phyloP scores from a whole-genome alignment of 2,113 vertebrate species.

The Grammomys surdaster region DNA sequence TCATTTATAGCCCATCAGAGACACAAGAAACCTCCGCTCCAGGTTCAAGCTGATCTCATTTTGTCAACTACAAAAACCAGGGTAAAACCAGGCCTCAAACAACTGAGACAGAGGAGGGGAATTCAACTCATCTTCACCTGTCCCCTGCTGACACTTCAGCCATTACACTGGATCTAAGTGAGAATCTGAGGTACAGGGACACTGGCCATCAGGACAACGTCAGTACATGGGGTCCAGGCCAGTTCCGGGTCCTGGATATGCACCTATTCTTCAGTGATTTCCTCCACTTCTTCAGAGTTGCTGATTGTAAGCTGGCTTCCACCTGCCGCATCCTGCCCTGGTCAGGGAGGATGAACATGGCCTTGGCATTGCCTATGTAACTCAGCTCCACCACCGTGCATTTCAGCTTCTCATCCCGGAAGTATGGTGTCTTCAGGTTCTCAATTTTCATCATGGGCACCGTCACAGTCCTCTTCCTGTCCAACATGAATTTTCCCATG shows the following conservation, averaged over 20 bases:
- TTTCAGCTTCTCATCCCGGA: neutral
- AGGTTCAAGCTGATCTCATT: neutral
- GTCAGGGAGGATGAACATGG: neutral
- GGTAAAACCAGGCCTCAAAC: neutral
- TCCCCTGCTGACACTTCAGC: rapidly evolving
- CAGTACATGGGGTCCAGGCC: too few relatives aligned
- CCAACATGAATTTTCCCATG: conserved; percentile 85
- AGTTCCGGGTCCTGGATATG: neutral
- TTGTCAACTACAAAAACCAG: neutral
- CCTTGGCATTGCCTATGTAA: neutral
- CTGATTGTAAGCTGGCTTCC: neutral
- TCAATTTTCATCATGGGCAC: neutral
- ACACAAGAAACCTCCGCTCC: neutral
- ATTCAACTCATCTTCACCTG: neutral
- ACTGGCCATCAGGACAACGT: rapidly evolving
- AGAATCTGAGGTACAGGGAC: neutral
- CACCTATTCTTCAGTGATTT: neutral
- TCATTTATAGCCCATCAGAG: neutral
- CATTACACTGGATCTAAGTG: rapidly evolving
- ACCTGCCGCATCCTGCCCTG: neutral
- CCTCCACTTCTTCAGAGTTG: neutral
- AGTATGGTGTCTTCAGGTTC: neutral
- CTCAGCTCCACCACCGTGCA: neutral
- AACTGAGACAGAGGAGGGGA: rapidly evolving
- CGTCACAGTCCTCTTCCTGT: conserved; percentile 61